phyloP scores from a whole-genome alignment of 2,113 vertebrate species.

The Cercopithecus mona region DNA sequence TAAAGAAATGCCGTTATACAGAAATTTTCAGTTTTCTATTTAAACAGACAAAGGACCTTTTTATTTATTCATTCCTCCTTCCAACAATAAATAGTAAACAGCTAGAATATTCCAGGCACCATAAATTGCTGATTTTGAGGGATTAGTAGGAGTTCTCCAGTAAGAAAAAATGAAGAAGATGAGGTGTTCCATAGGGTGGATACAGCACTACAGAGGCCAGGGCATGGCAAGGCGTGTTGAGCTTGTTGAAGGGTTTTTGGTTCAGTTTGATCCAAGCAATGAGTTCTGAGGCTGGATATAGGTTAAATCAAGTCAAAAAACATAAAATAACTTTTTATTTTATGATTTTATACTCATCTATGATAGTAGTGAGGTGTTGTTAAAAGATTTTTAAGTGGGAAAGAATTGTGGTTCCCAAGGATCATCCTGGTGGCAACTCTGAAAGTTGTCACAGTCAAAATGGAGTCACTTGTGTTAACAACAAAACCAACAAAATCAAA shows the following conservation, averaged over 20 bases:
- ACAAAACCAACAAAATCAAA: background rate
- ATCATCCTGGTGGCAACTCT: background rate
- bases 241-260: background rate
- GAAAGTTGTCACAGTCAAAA: background rate
- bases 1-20: background rate
- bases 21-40: background rate
- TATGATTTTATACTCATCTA: background rate
- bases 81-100: background rate
- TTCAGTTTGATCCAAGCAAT: background rate
- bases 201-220: background rate
- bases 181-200: background rate
- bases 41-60: background rate
- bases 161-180: background rate
- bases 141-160: background rate
- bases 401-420: background rate
- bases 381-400: background rate
- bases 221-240: accelerated
- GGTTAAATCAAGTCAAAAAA: background rate
- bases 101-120: background rate
- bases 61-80: background rate
- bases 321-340: background rate
- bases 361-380: background rate
- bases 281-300: background rate
- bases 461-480: background rate
- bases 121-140: background rate